These are phyloP conservation scores for Coluber constrictor DNA, from an alignment of 2,797 vertebrate species.

Conservation along the genomic window DNA sequence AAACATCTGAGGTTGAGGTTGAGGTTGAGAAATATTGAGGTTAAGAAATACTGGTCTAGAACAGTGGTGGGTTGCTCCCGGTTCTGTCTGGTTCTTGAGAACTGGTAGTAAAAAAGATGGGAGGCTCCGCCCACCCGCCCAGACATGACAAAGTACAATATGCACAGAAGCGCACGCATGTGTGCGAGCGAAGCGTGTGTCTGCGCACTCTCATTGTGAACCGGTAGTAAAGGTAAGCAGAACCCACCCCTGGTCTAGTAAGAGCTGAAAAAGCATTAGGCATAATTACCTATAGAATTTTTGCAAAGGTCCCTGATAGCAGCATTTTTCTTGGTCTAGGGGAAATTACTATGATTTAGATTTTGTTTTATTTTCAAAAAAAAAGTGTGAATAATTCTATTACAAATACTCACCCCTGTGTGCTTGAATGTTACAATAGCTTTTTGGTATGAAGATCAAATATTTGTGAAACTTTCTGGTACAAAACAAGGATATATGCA, in stretches of 20 bases:
- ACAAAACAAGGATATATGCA: constrained; percentile 57
- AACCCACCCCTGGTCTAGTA: constrained; percentile 13
- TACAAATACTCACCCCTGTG: background rate
- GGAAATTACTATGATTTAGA: constrained; percentile 75
- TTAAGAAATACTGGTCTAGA: constrained; percentile 29
- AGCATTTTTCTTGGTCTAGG: constrained; percentile 60
- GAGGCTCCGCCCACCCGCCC: too few relatives aligned
- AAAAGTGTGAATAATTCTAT: constrained; percentile 69
- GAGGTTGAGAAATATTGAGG: background rate
- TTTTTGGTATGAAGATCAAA: constrained; percentile 64
- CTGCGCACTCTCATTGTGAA: too few relatives aligned
- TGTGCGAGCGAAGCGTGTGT: too few relatives aligned
- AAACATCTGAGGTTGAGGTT: background rate
- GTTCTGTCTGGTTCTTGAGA: too few relatives aligned
- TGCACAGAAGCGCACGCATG: too few relatives aligned
- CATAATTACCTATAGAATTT: constrained; percentile 55
- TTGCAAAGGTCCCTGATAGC: constrained; percentile 64
- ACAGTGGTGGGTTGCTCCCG: too few relatives aligned
- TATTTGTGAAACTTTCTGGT: constrained; percentile 69
- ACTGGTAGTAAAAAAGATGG: too few relatives aligned
- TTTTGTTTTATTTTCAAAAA: constrained; percentile 42
- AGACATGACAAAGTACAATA: too few relatives aligned
- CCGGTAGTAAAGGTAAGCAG: too few relatives aligned
- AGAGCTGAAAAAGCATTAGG: constrained; percentile 28
- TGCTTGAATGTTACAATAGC: constrained; percentile 72